Evolutionary conservation across 2,888 invertebrate species (phyloP), one percentile per base, ranked within the genome.

Genomic region (Diarsia dahlii): DNA sequence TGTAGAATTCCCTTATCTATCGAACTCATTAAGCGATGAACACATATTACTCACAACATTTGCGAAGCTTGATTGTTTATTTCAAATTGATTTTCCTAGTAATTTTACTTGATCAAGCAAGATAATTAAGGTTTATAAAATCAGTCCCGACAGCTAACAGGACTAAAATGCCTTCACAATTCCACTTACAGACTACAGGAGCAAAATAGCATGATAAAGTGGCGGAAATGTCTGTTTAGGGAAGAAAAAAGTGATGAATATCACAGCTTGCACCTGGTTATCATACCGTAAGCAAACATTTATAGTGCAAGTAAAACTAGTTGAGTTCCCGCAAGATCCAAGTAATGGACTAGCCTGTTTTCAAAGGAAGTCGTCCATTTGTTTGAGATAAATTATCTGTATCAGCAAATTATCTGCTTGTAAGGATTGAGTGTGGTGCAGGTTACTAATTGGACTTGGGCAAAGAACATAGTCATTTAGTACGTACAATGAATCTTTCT

Each of bases 321-420:
- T 75, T 62, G 20, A 50, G 69, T 46, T 73, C 71, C 73, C 65
- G 68, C 71, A 78, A 74, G 58, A 82, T 75, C 74, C 62, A 74
- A 75, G 82, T 83, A 86, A 78, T 84, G 58, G 58, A 45, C 54
- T 65, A 79, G 78, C 81, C 76, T 76, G 86, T 87, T 88, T 70
- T 75, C 62, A 76, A 66, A 77, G 83, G 80, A 83, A 84, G 67
- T 72, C 52, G 52, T 70, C 73, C 79, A 66, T 82, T 86, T 82
- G 78, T 63, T 74, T 56, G 56, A 70, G 69, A 72, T 74, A 75
- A 50, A 71, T 81, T 74, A 81, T 77, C 64, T 56, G 67, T 28
- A 48, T 62, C 54, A 45, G 34, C 20, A 52, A 39, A 68, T 76
- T 73, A 63, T 72, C 72, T 78, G 54, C 71, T 64, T 58, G 50